phyloP scores from a whole-genome alignment of 2,113 vertebrate species.

The Catagonus wagneri region DNA sequence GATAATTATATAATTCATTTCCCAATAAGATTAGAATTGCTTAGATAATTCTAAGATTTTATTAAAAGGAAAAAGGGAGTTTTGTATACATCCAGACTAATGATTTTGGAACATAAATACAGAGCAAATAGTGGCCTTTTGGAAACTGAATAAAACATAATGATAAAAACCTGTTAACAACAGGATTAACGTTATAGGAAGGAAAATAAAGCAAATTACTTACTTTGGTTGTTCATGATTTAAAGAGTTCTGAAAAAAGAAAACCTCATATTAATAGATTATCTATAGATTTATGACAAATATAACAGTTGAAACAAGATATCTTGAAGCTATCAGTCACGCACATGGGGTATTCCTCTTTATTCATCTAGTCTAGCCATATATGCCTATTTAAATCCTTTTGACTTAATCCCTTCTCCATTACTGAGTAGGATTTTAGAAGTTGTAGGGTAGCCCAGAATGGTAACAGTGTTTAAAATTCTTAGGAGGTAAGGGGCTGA shows the following conservation, averaged over 20 bases:
- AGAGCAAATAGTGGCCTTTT: neutral
- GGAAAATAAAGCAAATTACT: conserved; percentile 17
- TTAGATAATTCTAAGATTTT: neutral
- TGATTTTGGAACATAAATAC: neutral
- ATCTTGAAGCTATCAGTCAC: neutral
- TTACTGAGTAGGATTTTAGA: neutral
- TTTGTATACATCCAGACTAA: neutral
- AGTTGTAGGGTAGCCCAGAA: neutral
- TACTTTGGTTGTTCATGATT: conserved; percentile 66
- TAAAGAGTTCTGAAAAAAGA: conserved; percentile 66
- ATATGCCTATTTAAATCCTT: neutral
- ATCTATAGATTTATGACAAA: neutral
- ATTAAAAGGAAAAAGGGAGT: neutral
- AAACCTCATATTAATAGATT: neutral
- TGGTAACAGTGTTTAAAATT: neutral
- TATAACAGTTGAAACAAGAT: neutral
- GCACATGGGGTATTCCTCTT: neutral
- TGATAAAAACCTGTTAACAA: neutral
- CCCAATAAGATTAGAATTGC: neutral
- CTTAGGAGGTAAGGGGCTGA: neutral
- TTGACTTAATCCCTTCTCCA: neutral
- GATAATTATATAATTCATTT: neutral
- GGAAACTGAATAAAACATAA: neutral
- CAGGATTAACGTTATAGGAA: neutral
- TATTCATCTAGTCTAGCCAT: neutral